Evolutionary conservation across 1,140 invertebrate genomes (phyloP).

Genomic region (Psix sp.): DNA sequence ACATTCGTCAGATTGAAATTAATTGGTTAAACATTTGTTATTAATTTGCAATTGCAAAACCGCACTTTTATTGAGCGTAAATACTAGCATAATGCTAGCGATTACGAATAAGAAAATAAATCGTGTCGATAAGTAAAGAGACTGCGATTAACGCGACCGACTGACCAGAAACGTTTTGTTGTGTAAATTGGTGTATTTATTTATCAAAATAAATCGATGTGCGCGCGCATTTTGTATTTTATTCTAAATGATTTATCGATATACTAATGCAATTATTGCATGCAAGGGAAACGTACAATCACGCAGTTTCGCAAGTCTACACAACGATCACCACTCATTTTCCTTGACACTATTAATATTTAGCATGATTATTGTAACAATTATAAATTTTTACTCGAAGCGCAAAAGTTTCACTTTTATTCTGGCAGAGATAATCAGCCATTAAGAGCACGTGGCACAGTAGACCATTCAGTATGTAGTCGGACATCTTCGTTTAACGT

Average conservation of each 20-base stretch:
- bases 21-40: conserved; percentile 10
- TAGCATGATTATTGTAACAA: conserved; percentile 61
- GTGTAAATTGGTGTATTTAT: conserved; percentile 46
- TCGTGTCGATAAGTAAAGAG: conserved; percentile 33
- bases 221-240: conserved; percentile 43
- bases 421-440: conserved; percentile 15
- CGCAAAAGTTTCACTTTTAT: conserved; percentile 39
- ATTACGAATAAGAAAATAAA: conserved; percentile 35
- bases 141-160: conserved; percentile 12
- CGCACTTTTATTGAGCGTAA: neutral
- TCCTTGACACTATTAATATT: conserved; percentile 63
- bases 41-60: conserved; percentile 39
- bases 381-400: conserved; percentile 48
- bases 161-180: conserved; percentile 43
- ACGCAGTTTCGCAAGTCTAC: conserved; percentile 55
- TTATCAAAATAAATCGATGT: conserved; percentile 34
- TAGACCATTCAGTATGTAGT: conserved; percentile 60
- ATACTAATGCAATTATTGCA: conserved; percentile 58
- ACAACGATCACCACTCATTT: conserved; percentile 61
- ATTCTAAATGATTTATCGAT: conserved; percentile 57
- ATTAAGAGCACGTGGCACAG: conserved; percentile 38
- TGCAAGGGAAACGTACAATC: conserved; percentile 60
- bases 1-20: conserved; percentile 12
- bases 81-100: conserved; percentile 13
- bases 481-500: conserved; percentile 54